Percentiles rank a stretch among this genome's conserved stretches.
phyloP scores from a whole-genome alignment of 2,797 vertebrate species.

The Sebastes taczanowskii region DNA sequence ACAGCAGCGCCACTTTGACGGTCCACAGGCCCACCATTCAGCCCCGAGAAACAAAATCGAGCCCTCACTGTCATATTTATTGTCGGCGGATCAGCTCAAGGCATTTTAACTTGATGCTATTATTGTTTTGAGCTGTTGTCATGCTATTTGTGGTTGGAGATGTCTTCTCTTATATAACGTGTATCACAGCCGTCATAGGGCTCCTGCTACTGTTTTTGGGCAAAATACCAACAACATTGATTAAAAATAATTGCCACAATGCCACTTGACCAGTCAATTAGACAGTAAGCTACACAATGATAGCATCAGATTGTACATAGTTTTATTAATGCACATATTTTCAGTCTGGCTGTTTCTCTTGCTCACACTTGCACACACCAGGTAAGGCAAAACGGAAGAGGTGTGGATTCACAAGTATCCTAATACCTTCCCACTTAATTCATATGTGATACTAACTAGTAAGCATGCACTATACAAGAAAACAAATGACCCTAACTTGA shows the following conservation, averaged over 20 bases:
- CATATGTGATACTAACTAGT: not conserved
- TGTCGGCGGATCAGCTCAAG: not conserved
- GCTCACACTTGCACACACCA: not conserved
- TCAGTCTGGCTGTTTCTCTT: not conserved
- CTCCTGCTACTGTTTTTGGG: not conserved
- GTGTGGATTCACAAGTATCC: not conserved
- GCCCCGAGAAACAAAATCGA: not conserved
- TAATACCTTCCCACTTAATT: not conserved
- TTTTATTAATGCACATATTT: not conserved
- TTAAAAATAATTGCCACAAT: slow-evolving; percentile 23
- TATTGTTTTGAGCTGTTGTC: not conserved
- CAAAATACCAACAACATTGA: slow-evolving; percentile 29
- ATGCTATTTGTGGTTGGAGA: not conserved
- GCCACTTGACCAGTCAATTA: slow-evolving; percentile 28
- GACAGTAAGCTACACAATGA: not conserved
- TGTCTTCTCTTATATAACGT: not conserved
- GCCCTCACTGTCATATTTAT: not conserved
- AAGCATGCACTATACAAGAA: not conserved
- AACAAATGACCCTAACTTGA: not conserved
- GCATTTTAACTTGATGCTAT: not conserved
- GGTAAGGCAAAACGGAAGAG: not conserved
- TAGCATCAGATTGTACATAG: not conserved
- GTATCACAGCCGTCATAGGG: not conserved
- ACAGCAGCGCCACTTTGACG: not conserved
- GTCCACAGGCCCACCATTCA: not conserved